Percentiles rank a stretch among this genome's conserved stretches.
These are phyloP conservation scores for Sisyra terminalis DNA, from an alignment of 2,888 invertebrate genomes.

Conservation along the genomic window DNA sequence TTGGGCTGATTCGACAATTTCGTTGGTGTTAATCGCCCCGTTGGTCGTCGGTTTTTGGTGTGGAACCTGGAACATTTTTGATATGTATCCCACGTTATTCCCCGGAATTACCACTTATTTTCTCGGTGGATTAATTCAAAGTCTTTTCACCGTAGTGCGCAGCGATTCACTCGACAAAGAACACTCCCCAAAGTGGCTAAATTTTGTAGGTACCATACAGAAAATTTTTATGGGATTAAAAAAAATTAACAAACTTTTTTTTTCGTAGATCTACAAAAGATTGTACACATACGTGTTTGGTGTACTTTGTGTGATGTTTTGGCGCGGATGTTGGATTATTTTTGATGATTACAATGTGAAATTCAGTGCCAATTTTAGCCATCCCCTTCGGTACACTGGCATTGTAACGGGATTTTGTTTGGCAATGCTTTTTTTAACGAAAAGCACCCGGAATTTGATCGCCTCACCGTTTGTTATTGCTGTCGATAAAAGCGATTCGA, in stretches of 20 bases:
- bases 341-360: slow-evolving; percentile 16
- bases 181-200: neutral
- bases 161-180: neutral
- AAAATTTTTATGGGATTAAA: no score
- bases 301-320: slow-evolving; percentile 31
- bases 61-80: slow-evolving; percentile 35
- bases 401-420: slow-evolving; percentile 3
- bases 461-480: slow-evolving; percentile 39
- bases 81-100: slow-evolving; percentile 27
- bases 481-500: slow-evolving; percentile 37
- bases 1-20: slow-evolving; percentile 26
- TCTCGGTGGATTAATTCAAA: slow-evolving; percentile 26
- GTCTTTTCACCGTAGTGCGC: neutral
- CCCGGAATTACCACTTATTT: slow-evolving; percentile 33
- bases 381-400: neutral
- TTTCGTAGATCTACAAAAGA: slow-evolving; percentile 17
- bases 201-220: no score
- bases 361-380: no score
- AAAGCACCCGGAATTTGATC: slow-evolving; percentile 27
- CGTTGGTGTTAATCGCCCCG: slow-evolving; percentile 29
- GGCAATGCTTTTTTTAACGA: slow-evolving; percentile 10
- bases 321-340: slow-evolving; percentile 34
- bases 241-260: neutral
- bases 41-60: slow-evolving; percentile 36
- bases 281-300: slow-evolving; percentile 32